These are phyloP conservation scores for Bicyclus anynana DNA, from an alignment of 1,140 invertebrate genomes.

Conservation along the genomic window DNA sequence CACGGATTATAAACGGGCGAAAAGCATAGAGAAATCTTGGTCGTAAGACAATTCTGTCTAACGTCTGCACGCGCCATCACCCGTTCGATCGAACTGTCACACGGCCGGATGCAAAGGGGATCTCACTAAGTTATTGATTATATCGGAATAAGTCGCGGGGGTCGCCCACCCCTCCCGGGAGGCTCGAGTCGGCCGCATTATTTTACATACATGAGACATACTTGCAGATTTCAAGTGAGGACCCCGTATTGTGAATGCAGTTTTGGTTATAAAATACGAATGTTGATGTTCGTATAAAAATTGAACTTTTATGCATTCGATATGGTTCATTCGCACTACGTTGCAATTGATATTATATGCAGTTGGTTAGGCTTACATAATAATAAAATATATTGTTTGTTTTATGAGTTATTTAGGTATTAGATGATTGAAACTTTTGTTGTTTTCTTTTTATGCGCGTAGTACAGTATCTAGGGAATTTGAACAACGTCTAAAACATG, in stretches of 20 bases:
- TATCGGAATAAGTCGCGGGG: slow-evolving; percentile 73
- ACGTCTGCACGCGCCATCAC: slow-evolving; percentile 20
- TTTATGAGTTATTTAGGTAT: too few relatives aligned
- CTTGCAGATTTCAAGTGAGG: slow-evolving; percentile 56
- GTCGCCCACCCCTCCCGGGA: slow-evolving; percentile 37
- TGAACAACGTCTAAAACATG: too few relatives aligned
- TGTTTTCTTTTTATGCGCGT: too few relatives aligned
- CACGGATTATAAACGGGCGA: too few relatives aligned
- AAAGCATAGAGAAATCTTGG: neutral
- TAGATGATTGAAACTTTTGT: too few relatives aligned
- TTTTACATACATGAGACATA: slow-evolving; percentile 75
- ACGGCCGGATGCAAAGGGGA: slow-evolving; percentile 74
- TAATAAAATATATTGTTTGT: too few relatives aligned
- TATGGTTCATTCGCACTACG: neutral
- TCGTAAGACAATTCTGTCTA: slow-evolving; percentile 14
- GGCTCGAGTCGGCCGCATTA: slow-evolving; percentile 70
- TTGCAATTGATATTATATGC: too few relatives aligned
- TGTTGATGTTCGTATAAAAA: neutral
- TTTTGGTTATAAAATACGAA: slow-evolving; percentile 20
- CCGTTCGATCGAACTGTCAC: slow-evolving; percentile 71
- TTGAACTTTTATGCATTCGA: neutral
- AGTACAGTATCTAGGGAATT: too few relatives aligned
- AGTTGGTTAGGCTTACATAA: too few relatives aligned
- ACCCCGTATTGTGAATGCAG: slow-evolving; percentile 24
- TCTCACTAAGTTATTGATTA: slow-evolving; percentile 77